phyloP scores from a whole-genome alignment of 2,113 vertebrate genomes.

The Zosterops japonicus region DNA sequence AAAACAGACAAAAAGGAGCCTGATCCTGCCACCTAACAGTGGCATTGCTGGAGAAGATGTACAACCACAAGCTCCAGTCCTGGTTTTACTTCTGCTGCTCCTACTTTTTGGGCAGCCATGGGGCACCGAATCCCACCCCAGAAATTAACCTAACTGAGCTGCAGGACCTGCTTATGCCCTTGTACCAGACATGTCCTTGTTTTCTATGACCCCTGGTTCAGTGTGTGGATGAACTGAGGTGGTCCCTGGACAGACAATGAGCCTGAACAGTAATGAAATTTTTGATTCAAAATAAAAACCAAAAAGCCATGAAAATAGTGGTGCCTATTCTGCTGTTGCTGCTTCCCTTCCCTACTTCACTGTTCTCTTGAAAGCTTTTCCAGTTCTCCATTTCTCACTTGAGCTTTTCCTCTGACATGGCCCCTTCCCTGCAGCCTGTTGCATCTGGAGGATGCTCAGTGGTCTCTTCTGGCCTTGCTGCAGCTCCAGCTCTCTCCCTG shows the following conservation, averaged over 20 bases:
- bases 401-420: background rate
- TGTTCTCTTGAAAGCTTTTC: background rate
- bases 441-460: background rate
- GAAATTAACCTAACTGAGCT: background rate
- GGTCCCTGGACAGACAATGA: background rate
- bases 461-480: background rate
- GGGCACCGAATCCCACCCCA: background rate
- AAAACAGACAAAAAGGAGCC: background rate
- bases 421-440: background rate
- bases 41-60: background rate
- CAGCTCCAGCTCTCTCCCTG: background rate
- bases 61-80: background rate
- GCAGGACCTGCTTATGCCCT: background rate
- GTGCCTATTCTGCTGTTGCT: background rate
- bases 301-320: background rate
- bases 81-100: background rate
- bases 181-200: fast-evolving
- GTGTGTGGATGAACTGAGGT: background rate
- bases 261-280: background rate
- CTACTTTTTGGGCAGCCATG: background rate
- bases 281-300: background rate
- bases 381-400: background rate
- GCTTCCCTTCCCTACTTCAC: background rate
- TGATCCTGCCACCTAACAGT: background rate
- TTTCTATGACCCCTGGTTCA: background rate